A percentile compares a stretch with the other conserved stretches of the same genome.
Conservation (phyloP, 2,113 vertebrate genomes). For the Campylomormyrus numenius region DNA sequence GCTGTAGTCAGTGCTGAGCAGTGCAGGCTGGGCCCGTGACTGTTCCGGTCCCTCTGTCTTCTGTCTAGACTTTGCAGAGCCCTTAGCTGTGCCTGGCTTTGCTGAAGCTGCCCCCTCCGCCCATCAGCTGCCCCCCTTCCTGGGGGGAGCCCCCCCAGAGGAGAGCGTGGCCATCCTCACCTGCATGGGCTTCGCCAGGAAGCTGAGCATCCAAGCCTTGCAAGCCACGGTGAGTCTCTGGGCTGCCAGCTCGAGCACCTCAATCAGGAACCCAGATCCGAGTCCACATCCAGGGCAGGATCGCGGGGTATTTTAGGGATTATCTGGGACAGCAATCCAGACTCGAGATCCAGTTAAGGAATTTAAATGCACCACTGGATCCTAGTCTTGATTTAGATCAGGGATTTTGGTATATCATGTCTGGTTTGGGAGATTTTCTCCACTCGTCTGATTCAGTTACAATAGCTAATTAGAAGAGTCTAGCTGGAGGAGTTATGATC, state of each 20-base stretch:
- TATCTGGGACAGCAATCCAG: neutral
- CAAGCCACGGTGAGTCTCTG: constrained; percentile 77
- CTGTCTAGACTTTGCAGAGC: constrained; percentile 88
- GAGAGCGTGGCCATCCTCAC: constrained; percentile 87
- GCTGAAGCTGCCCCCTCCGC: constrained; percentile 63
- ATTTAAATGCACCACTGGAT: neutral
- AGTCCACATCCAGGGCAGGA: neutral
- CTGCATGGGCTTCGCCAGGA: constrained; percentile 93
- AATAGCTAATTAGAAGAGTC: neutral
- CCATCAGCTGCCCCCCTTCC: constrained; percentile 51
- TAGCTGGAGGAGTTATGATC: neutral
- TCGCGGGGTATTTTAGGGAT: neutral
- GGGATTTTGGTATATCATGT: neutral
- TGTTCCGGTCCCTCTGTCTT: neutral
- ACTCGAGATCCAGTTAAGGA: neutral
- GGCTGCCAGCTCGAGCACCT: too few species aligned
- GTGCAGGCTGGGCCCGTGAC: neutral
- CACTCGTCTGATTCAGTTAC: neutral
- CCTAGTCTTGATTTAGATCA: neutral
- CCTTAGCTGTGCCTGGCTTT: constrained; percentile 71
- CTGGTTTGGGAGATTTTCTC: neutral
- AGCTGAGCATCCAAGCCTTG: constrained; percentile 73
- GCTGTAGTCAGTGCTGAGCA: neutral
- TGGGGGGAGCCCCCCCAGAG: constrained; percentile 82
- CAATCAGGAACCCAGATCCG: neutral